Evolutionary conservation across 2,888 invertebrate species (phyloP).

Genomic region (Ormyrus rosae): DNA sequence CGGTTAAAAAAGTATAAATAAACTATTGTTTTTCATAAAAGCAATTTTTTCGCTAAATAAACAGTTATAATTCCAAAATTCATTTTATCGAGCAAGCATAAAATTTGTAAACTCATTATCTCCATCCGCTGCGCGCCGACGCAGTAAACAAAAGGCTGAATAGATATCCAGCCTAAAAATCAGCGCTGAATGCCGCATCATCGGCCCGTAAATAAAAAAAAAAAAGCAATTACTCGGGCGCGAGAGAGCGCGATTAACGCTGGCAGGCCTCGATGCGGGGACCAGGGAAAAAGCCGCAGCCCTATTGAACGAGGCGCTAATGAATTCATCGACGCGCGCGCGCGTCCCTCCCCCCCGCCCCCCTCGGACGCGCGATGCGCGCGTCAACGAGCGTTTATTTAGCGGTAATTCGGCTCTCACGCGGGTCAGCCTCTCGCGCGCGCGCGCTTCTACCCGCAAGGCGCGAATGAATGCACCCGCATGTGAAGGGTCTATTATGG

Average conservation of each 20-base stretch:
- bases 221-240: neutral
- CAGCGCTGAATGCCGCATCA: no score
- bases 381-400: conserved; percentile 26
- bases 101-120: no score
- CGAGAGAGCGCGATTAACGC: neutral
- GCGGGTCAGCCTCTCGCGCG: conserved; percentile 37
- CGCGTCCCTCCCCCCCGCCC: conserved; percentile 14
- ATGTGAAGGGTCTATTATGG: conserved; percentile 65
- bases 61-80: no score
- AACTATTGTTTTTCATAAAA: no score
- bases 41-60: no score
- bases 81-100: no score
- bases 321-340: conserved; percentile 53
- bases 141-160: no score
- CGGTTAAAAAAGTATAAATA: no score
- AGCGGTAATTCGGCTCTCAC: conserved; percentile 54
- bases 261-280: neutral
- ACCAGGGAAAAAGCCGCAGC: neutral
- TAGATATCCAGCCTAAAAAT: no score
- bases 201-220: neutral
- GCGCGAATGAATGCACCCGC: conserved; percentile 68
- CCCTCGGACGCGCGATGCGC: no score
- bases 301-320: conserved; percentile 18
- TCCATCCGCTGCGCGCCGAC: no score
- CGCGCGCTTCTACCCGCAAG: conserved; percentile 11